Evolutionary conservation across 2,113 vertebrate genomes (phyloP).

Genomic region (Porphyrio hochstetteri): DNA sequence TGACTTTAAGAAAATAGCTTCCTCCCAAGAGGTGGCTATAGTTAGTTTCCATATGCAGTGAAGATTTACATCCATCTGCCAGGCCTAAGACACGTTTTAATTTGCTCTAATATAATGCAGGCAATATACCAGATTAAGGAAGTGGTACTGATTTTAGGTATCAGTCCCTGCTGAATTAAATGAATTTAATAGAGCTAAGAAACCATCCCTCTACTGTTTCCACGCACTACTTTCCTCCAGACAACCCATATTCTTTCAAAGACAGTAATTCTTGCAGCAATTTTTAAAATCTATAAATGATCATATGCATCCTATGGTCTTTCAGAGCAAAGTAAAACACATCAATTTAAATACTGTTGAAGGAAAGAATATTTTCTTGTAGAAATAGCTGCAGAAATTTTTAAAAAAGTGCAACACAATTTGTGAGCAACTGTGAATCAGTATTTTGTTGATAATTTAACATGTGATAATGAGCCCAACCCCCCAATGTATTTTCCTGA

Average conservation of each 20-base stretch:
- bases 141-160: not conserved
- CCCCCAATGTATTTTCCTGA: not conserved
- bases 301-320: not conserved
- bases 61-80: constrained; percentile 52
- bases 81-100: not conserved
- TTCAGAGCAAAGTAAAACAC: not conserved
- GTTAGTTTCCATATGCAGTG: constrained; percentile 36
- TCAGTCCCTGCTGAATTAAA: not conserved
- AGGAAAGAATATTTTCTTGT: not conserved
- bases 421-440: not conserved
- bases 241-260: not conserved
- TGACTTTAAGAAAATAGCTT: not conserved
- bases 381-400: not conserved
- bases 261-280: not conserved
- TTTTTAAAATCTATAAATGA: not conserved
- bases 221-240: not conserved
- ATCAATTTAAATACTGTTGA: not conserved
- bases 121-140: not conserved
- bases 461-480: not conserved
- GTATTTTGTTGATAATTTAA: not conserved
- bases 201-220: not conserved
- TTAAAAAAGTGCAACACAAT: not conserved
- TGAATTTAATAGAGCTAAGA: not conserved
- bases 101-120: constrained; percentile 3
- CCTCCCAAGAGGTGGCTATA: constrained; percentile 31